Evolutionary conservation across 1,140 invertebrate genomes (phyloP).

Genomic region (Diorhabda carinulata): DNA sequence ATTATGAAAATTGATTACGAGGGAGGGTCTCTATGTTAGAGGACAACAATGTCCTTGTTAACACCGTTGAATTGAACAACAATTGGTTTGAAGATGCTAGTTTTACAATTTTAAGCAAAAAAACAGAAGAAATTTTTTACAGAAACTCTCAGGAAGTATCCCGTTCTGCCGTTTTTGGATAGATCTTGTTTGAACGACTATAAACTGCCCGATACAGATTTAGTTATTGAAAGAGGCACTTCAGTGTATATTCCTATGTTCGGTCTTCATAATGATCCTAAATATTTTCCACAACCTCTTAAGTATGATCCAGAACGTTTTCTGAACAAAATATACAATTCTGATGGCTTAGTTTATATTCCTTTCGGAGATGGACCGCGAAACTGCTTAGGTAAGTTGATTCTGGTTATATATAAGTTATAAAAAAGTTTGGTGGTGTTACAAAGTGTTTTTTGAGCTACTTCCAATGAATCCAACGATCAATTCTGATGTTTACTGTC

Average conservation of each 20-base stretch:
- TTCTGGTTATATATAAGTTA: neutral
- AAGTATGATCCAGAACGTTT: constrained; percentile 57
- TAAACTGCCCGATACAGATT: constrained; percentile 38
- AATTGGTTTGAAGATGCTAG: no score
- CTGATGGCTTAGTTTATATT: constrained; percentile 48
- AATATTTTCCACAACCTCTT: constrained; percentile 55
- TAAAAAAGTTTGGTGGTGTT: no score
- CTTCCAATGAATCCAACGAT: no score
- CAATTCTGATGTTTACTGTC: no score
- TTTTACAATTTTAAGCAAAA: no score
- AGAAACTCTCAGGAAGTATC: constrained; percentile 53
- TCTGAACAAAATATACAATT: constrained; percentile 43
- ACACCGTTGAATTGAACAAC: no score
- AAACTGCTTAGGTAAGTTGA: constrained; percentile 7
- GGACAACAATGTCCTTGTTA: no score
- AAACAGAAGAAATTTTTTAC: neutral
- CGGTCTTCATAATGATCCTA: constrained; percentile 48
- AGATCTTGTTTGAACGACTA: constrained; percentile 40
- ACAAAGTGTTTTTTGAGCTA: no score
- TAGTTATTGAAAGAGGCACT: constrained; percentile 46
- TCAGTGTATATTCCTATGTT: constrained; percentile 43
- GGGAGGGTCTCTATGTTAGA: no score
- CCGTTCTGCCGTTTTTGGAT: constrained; percentile 41
- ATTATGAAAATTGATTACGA: no score
- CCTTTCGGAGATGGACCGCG: constrained; percentile 48